A percentile compares a stretch with the other conserved stretches of the same genome.
Conservation (phyloP, 2,113 vertebrate species). For the Cebus imitator region DNA sequence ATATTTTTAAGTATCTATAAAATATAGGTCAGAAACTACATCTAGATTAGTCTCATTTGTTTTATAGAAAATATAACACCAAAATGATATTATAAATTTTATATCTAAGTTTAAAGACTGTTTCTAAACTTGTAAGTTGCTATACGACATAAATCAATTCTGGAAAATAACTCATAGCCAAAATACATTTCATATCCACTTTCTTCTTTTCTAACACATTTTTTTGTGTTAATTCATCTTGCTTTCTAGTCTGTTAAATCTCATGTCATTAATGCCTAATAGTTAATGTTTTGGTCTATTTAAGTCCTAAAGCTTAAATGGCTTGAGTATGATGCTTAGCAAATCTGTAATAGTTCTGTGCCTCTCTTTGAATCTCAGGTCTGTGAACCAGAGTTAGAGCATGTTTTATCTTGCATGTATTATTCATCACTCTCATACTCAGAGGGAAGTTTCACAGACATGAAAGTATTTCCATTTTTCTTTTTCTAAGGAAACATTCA, state of each 20-base stretch:
- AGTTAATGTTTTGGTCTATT: slow-evolving; percentile 62
- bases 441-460: slow-evolving; percentile 52
- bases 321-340: slow-evolving; percentile 50
- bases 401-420: slow-evolving; percentile 61
- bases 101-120: slow-evolving; percentile 3
- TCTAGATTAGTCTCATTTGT: neutral
- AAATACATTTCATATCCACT: neutral
- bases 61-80: neutral
- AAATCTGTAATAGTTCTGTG: neutral
- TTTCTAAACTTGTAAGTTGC: neutral
- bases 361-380: slow-evolving; percentile 20
- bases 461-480: slow-evolving; percentile 61
- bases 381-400: slow-evolving; percentile 43
- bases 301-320: slow-evolving; percentile 31
- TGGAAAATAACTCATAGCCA: slow-evolving; percentile 18
- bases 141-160: slow-evolving; percentile 3
- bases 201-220: slow-evolving; percentile 18
- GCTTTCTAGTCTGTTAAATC: slow-evolving; percentile 48
- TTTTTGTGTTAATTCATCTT: slow-evolving; percentile 11
- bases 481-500: slow-evolving; percentile 56
- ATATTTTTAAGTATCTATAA: neutral
- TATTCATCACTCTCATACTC: slow-evolving; percentile 63
- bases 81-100: neutral
- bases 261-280: slow-evolving; percentile 55
- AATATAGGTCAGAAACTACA: neutral